These are phyloP conservation scores for Cheirogaleus medius DNA, from an alignment of 2,113 vertebrate species.

Conservation along the genomic window DNA sequence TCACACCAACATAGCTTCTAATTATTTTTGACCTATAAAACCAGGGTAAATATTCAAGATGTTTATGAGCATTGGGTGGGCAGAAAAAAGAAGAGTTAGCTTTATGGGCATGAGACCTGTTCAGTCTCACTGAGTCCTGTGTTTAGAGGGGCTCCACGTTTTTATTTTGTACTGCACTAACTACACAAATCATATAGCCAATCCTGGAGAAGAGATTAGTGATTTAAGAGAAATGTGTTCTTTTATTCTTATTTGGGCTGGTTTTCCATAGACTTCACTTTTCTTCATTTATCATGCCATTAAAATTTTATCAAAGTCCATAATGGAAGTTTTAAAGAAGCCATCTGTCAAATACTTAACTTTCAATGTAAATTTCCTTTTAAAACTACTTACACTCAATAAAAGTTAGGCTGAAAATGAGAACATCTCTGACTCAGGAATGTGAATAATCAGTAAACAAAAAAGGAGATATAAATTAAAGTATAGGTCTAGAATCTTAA, in stretches of 20 bases:
- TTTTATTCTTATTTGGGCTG: slow-evolving; percentile 8
- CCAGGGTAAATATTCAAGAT: neutral
- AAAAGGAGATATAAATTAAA: neutral
- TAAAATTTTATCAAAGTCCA: slow-evolving; percentile 65
- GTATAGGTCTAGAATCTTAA: neutral
- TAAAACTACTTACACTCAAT: slow-evolving; percentile 40
- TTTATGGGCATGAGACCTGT: neutral
- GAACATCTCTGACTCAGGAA: slow-evolving; percentile 37
- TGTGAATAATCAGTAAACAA: slow-evolving; percentile 27
- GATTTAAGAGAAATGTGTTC: neutral
- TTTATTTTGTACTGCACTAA: neutral
- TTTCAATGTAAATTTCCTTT: slow-evolving; percentile 59
- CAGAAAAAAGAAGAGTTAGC: neutral
- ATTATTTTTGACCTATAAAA: neutral
- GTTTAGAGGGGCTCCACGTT: neutral
- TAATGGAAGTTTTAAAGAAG: slow-evolving; percentile 62
- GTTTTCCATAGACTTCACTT: slow-evolving; percentile 42
- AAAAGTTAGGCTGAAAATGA: slow-evolving; percentile 51
- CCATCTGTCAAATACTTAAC: slow-evolving; percentile 50
- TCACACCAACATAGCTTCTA: neutral
- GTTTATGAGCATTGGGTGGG: too few relatives aligned
- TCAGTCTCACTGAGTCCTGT: rapidly evolving
- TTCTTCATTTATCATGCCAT: slow-evolving; percentile 60
- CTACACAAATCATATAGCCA: neutral
- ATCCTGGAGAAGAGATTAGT: neutral